Evolutionary conservation across 2,888 invertebrate genomes (phyloP).

Genomic region (Zeuzera pyrina): DNA sequence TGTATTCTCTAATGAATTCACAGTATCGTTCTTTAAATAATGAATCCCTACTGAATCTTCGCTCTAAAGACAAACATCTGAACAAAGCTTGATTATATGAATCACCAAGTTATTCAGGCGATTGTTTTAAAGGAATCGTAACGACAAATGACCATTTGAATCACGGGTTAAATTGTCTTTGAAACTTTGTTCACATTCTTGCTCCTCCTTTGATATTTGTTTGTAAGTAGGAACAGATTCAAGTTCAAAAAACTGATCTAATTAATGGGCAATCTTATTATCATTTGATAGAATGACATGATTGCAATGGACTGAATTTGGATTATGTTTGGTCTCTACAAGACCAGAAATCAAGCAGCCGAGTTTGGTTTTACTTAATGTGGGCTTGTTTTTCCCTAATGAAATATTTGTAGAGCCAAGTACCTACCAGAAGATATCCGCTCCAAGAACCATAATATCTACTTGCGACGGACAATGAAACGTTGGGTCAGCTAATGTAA

Average conservation of each 20-base stretch:
- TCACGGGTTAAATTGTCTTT: conserved; percentile 8
- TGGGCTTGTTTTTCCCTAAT: conserved; percentile 6
- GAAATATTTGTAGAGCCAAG: conserved; percentile 4
- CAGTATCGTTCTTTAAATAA: conserved; percentile 1
- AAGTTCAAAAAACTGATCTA: conserved; percentile 16
- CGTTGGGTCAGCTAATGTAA: conserved; percentile 10
- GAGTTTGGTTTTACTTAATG: conserved; percentile 1
- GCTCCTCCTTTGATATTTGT: no score
- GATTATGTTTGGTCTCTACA: background rate
- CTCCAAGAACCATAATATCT: conserved; percentile 9
- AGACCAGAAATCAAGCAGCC: background rate
- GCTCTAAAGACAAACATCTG: conserved; percentile 15
- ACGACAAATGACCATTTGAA: conserved; percentile 15
- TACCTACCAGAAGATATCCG: conserved; percentile 9
- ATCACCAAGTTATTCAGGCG: conserved; percentile 14
- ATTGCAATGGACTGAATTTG: background rate
- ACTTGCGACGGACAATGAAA: conserved; percentile 6
- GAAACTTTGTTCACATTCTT: conserved; percentile 17
- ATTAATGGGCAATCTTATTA: background rate
- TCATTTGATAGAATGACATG: background rate
- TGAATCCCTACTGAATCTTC: conserved; percentile 6
- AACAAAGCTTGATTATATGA: conserved; percentile 17
- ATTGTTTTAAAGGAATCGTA: conserved; percentile 14
- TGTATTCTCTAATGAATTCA: conserved; percentile 2
- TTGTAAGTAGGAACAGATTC: conserved; percentile 13